A percentile compares a stretch with the other conserved stretches of the same genome.
These are phyloP conservation scores for Anastrepha obliqua DNA, from an alignment of 1,140 invertebrate species.

Conservation along the genomic window DNA sequence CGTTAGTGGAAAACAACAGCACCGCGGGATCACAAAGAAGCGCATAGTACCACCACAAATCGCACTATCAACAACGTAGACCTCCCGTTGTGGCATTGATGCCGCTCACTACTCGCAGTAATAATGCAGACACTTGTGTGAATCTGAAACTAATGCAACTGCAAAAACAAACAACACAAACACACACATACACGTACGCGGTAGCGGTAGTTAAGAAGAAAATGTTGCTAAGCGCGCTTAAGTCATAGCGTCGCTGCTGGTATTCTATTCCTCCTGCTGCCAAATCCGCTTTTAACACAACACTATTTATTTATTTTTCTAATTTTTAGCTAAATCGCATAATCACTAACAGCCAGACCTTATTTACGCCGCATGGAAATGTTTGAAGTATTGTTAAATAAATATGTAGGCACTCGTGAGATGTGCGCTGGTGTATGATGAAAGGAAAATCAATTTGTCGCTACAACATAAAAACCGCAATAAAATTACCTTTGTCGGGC, in stretches of 20 bases:
- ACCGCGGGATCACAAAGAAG: not conserved
- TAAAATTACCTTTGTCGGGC: constrained; percentile 67
- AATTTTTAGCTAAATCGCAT: constrained; percentile 34
- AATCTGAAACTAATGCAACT: not conserved
- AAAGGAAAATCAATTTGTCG: constrained; percentile 70
- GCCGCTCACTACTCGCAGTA: not conserved
- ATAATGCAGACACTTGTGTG: constrained; percentile 23
- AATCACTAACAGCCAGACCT: not conserved
- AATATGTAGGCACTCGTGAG: not conserved
- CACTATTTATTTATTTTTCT: constrained; percentile 11
- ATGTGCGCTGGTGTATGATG: constrained; percentile 12
- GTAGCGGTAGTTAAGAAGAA: not conserved
- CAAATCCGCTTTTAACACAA: not conserved
- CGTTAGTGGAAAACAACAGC: not conserved
- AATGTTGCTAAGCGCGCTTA: not conserved
- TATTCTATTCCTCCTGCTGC: not conserved
- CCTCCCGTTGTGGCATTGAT: constrained; percentile 2
- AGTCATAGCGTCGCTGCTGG: not conserved
- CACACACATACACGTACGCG: not conserved
- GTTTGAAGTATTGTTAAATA: constrained; percentile 26
- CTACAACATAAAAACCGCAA: constrained; percentile 73
- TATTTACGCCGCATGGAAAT: not conserved
- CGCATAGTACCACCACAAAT: not conserved
- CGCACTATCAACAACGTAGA: not conserved
- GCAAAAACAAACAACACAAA: not conserved